These are phyloP conservation scores for Eupithecia insigniata DNA, from an alignment of 2,888 invertebrate species.

Conservation along the genomic window DNA sequence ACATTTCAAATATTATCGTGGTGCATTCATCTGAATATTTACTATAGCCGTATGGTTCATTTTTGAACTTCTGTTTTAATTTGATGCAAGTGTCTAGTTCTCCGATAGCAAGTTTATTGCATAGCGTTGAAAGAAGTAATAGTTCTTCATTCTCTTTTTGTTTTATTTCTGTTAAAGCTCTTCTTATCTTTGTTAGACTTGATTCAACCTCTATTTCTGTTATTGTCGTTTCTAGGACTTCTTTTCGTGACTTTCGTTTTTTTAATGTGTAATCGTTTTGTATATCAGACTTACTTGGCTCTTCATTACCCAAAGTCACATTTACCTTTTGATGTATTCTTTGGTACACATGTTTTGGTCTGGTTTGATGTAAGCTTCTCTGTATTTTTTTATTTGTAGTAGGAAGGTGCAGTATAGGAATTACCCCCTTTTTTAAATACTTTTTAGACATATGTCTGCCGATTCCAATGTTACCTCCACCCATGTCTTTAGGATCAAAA, in stretches of 20 bases:
- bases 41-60: neutral
- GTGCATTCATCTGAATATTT: neutral
- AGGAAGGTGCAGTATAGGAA: neutral
- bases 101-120: neutral
- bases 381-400: neutral
- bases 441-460: neutral
- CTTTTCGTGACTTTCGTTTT: neutral
- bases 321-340: neutral
- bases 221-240: neutral
- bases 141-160: neutral
- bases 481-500: neutral
- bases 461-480: neutral
- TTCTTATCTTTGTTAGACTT: neutral
- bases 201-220: neutral
- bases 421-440: neutral
- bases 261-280: neutral
- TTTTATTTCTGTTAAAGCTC: neutral
- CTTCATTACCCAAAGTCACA: neutral
- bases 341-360: neutral
- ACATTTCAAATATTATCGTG: neutral
- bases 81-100: neutral
- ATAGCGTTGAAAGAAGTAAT: neutral
- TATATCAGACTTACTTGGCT: neutral
- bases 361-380: neutral
- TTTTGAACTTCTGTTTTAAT: neutral